These are phyloP conservation scores for Cataglyphis cursor DNA, from an alignment of 2,888 invertebrate species.

Conservation along the genomic window DNA sequence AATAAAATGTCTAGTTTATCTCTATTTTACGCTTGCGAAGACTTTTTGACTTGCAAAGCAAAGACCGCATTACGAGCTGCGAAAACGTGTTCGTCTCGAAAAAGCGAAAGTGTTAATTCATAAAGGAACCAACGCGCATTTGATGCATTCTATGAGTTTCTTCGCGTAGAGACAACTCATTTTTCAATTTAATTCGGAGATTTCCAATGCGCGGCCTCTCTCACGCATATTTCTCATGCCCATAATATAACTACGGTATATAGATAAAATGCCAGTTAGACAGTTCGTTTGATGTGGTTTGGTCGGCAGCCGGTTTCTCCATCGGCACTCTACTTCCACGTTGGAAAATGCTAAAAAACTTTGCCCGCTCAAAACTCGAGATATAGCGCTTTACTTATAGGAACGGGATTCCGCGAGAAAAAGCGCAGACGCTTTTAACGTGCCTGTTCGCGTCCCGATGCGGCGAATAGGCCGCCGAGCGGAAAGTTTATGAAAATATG, in stretches of 20 bases:
- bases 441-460: slow-evolving; percentile 49
- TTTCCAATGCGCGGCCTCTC: slow-evolving; percentile 29
- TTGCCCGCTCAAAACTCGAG: slow-evolving; percentile 53
- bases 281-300: slow-evolving; percentile 78
- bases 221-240: slow-evolving; percentile 33
- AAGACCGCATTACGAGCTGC: slow-evolving; percentile 6
- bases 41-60: slow-evolving; percentile 1
- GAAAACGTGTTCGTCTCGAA: background rate
- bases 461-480: slow-evolving; percentile 30
- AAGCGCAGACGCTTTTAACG: slow-evolving; percentile 72
- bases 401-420: slow-evolving; percentile 41
- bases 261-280: slow-evolving; percentile 71
- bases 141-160: slow-evolving; percentile 37
- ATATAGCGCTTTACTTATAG: slow-evolving; percentile 62
- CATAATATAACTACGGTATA: slow-evolving; percentile 45
- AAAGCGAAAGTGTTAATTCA: slow-evolving; percentile 46
- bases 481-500: slow-evolving; percentile 79
- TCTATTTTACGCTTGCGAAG: background rate
- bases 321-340: slow-evolving; percentile 46
- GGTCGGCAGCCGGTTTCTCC: slow-evolving; percentile 59
- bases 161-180: slow-evolving; percentile 31
- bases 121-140: slow-evolving; percentile 18
- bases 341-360: slow-evolving; percentile 78
- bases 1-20: slow-evolving; percentile 6
- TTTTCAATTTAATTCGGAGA: slow-evolving; percentile 46